A percentile compares a stretch with the other conserved stretches of the same genome.
These are phyloP conservation scores for Hypsibius dujardini DNA, from an alignment of 1,140 invertebrate genomes.

Conservation along the genomic window DNA sequence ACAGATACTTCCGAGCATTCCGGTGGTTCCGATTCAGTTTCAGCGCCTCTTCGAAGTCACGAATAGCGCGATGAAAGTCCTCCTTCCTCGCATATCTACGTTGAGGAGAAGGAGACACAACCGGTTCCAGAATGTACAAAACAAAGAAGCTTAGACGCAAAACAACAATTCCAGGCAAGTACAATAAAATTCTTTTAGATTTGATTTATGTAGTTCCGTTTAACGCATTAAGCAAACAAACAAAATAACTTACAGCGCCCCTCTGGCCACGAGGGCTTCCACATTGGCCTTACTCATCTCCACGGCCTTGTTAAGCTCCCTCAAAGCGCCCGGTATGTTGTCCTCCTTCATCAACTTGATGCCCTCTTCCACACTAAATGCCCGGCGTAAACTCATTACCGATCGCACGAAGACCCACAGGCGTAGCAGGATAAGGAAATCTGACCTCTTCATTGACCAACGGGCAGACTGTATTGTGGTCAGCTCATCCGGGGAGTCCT, in stretches of 20 bases:
- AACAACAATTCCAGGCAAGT: background rate
- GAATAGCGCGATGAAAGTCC: background rate
- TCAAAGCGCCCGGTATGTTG: background rate
- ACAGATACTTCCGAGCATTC: slow-evolving; percentile 11
- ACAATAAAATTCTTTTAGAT: background rate
- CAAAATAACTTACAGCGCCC: slow-evolving; percentile 10
- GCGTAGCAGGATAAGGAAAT: too few relatives aligned
- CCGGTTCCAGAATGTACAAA: too few relatives aligned
- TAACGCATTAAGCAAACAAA: background rate
- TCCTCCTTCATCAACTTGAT: slow-evolving; percentile 8
- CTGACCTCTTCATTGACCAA: slow-evolving; percentile 15
- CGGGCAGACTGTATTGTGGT: background rate
- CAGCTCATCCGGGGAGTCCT: background rate
- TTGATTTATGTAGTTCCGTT: background rate
- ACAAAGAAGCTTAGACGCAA: too few relatives aligned
- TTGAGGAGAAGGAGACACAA: too few relatives aligned
- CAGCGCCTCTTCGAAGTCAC: slow-evolving; percentile 13
- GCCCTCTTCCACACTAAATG: background rate
- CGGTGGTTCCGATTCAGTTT: background rate
- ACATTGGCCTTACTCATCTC: slow-evolving; percentile 1
- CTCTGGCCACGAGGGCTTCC: slow-evolving; percentile 11
- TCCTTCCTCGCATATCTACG: background rate
- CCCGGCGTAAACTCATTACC: too few relatives aligned
- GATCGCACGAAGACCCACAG: too few relatives aligned
- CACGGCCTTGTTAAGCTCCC: background rate